These are phyloP conservation scores for Thecocarcelia acutangulata DNA, from an alignment of 2,888 invertebrate genomes.

Conservation along the genomic window DNA sequence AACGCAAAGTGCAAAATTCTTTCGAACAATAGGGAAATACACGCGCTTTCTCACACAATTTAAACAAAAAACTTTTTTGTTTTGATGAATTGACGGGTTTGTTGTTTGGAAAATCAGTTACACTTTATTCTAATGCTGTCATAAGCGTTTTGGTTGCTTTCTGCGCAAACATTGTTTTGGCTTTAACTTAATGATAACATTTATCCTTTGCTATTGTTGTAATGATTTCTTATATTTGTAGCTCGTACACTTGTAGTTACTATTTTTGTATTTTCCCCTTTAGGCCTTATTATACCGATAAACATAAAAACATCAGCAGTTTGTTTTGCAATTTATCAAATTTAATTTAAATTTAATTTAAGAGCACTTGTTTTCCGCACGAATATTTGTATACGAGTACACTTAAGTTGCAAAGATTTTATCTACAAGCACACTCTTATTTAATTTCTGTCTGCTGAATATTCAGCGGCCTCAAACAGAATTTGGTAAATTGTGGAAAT, in stretches of 20 bases:
- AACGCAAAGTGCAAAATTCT: constrained; percentile 59
- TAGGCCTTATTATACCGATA: constrained; percentile 38
- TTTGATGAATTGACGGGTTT: constrained; percentile 63
- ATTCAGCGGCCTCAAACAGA: constrained; percentile 72
- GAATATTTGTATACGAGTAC: constrained; percentile 10
- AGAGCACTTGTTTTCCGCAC: constrained; percentile 27
- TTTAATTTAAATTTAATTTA: constrained; percentile 68
- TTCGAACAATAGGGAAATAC: constrained; percentile 4
- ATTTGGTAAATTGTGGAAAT: constrained; percentile 72
- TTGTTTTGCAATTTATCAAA: constrained; percentile 67
- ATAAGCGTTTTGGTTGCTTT: constrained; percentile 11
- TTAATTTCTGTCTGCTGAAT: constrained; percentile 27
- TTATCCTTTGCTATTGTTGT: constrained; percentile 61
- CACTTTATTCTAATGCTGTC: constrained; percentile 70
- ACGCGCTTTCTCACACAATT: constrained; percentile 51
- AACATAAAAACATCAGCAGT: constrained; percentile 76
- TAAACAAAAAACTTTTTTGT: constrained; percentile 13
- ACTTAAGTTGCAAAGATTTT: neutral
- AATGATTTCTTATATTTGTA: constrained; percentile 12
- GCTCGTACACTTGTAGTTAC: constrained; percentile 50
- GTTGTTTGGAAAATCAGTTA: constrained; percentile 73
- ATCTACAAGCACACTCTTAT: neutral
- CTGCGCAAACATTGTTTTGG: constrained; percentile 57
- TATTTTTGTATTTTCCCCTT: constrained; percentile 18
- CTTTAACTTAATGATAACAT: constrained; percentile 66